Conservation (phyloP, 2,797 vertebrate genomes). For the Delichon dasypus region DNA sequence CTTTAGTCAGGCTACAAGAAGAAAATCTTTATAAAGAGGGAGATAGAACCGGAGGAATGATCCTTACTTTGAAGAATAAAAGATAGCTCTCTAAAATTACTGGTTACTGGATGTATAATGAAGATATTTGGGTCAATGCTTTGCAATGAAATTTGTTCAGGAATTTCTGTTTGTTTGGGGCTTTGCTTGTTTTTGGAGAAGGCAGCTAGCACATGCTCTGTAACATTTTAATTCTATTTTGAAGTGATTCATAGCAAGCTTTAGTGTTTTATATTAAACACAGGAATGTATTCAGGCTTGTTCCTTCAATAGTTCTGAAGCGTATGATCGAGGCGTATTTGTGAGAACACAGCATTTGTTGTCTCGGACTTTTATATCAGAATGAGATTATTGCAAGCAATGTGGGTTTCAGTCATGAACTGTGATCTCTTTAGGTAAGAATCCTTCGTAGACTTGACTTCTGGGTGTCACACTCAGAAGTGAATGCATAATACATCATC, state of each 20-base stretch:
- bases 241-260: not conserved
- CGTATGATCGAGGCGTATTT: not conserved
- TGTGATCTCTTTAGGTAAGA: not conserved
- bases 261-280: not conserved
- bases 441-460: not conserved
- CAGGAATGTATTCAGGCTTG: not conserved
- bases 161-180: not conserved
- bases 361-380: not conserved
- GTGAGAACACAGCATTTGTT: not conserved
- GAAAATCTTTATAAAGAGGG: not conserved
- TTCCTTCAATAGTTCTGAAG: not conserved
- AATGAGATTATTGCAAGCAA: slow-evolving; percentile 30
- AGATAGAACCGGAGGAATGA: not conserved
- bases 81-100: not conserved
- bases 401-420: not conserved
- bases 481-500: not conserved
- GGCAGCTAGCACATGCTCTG: not conserved
- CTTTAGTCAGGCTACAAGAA: not conserved
- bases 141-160: not conserved
- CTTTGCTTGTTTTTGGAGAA: not conserved
- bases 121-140: not conserved
- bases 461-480: not conserved
- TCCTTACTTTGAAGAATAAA: not conserved
- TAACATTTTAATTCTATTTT: slow-evolving; percentile 6
- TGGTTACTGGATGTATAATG: not conserved